Base-by-base conservation (phyloP, 2,797 vertebrate genomes). In the Poecilia velifera region DNA sequence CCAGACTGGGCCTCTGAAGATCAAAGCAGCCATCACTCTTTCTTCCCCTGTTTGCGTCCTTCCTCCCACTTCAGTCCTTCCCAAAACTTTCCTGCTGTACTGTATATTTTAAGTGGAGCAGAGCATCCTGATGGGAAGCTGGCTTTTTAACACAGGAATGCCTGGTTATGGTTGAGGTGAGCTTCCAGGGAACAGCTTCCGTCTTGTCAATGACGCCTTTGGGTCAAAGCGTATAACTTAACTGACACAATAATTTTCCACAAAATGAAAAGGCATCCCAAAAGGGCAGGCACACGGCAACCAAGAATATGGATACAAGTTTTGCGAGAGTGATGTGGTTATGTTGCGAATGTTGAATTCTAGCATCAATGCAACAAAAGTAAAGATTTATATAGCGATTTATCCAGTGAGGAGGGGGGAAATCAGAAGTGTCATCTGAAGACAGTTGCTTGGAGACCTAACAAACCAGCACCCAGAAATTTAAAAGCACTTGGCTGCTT, bases 1-100 rank as follows among this genome's bases (percentile, higher is more conserved):
- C 83, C 92, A 90, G 87, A 91, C 80, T 20, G 91, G 90, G 90
- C 92, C 88, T 90, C 89, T 79, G 71, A 86, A 93, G 94, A 96
- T 96, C 95, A 96, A 95, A 96, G 94, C 89, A 89, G 86, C 92
- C 93, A 92, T 93, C 93, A 92, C 88, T 94, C 93, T 93, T 90
- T 87, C 87, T 80, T 83, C 77, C 83, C 84, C 47, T 43, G 79
- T 86, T 86, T 64, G 76, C 85, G 83, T 89, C 78, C 88, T 84
- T 90, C 89, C 87, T 89, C 89, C 87, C 84, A 84, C 89, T 85
- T 82, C 81, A 91, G 84, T 81, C 87, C 91, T 87, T 86, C 91
- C 88, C 89, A 92, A 92, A 92, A 93, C 90, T 88, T 91, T 90
- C 89, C 90, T 89, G 81, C 79, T 91, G 87, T 91, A 92, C 92